Percentiles rank a stretch among this genome's conserved stretches.
Evolutionary conservation across 2,797 vertebrate species (phyloP).

Genomic region (Falco naumanni): DNA sequence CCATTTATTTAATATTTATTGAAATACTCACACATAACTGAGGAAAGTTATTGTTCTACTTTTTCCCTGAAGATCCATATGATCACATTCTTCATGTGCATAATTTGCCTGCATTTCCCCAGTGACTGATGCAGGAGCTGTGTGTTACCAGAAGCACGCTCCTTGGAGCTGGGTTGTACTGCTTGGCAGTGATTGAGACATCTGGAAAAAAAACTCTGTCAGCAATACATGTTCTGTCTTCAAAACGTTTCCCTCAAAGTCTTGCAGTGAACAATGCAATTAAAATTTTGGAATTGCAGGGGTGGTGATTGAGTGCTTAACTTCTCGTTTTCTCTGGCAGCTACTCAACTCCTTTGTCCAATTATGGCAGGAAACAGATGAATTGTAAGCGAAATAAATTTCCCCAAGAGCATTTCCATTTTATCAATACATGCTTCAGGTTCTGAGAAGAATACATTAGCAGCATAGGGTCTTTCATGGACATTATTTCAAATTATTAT

Average conservation of each 20-base stretch:
- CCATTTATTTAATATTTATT: not conserved
- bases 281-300: constrained; percentile 57
- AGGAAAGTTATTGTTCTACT: not conserved
- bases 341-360: constrained; percentile 37
- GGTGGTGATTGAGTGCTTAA: constrained; percentile 41
- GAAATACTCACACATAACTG: not conserved
- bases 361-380: constrained; percentile 28
- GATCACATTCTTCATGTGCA: not conserved
- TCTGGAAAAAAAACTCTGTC: constrained; percentile 19
- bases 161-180: not conserved
- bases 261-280: not conserved
- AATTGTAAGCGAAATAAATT: constrained; percentile 43
- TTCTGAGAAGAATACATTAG: not conserved
- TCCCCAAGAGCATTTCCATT: not conserved
- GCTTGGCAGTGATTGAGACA: constrained; percentile 38
- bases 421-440: not conserved
- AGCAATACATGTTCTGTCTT: not conserved
- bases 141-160: fast-evolving
- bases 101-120: constrained; percentile 8
- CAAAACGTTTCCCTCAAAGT: not conserved
- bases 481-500: constrained; percentile 3
- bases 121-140: not conserved
- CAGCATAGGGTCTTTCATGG: not conserved
- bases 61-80: constrained; percentile 17
- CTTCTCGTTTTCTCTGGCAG: constrained; percentile 56